Evolutionary conservation across 2,888 invertebrate genomes (phyloP).

Genomic region (Nomada fucata): DNA sequence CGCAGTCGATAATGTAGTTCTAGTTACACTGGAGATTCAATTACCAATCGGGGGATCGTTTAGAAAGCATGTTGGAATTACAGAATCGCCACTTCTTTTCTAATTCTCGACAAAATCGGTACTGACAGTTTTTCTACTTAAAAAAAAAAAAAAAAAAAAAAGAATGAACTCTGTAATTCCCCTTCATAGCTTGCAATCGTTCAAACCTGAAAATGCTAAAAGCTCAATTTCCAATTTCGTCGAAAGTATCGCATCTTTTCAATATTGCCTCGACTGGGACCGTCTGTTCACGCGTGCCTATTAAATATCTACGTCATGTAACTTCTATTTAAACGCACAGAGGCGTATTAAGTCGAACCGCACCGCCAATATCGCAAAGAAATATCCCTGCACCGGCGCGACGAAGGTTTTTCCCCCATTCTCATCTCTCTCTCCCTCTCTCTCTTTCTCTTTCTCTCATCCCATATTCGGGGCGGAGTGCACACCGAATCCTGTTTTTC

Average conservation of each 20-base stretch:
- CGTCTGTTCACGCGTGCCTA: constrained; percentile 42
- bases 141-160: neutral
- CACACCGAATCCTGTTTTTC: constrained; percentile 48
- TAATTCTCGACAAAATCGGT: neutral
- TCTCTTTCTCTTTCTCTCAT: neutral
- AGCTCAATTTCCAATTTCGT: too few relatives aligned
- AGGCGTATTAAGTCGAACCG: constrained; percentile 48
- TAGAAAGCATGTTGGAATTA: neutral
- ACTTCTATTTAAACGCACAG: constrained; percentile 53
- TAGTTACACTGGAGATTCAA: neutral
- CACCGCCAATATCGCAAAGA: constrained; percentile 39
- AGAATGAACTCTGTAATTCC: constrained; percentile 8
- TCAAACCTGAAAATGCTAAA: neutral
- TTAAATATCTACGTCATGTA: constrained; percentile 56
- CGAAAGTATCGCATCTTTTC: too few relatives aligned
- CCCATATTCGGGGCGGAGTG: constrained; percentile 48
- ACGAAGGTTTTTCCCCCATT: constrained; percentile 17
- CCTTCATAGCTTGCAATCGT: too few relatives aligned
- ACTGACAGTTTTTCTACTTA: neutral
- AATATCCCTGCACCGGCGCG: constrained; percentile 32
- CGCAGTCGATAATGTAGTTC: constrained; percentile 30
- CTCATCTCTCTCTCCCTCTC: too few relatives aligned
- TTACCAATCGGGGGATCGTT: neutral
- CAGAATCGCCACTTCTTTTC: neutral
- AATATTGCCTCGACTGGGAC: constrained; percentile 29